Evolutionary conservation across 2,888 invertebrate genomes (phyloP), one percentile per base, ranked within the genome.

Genomic region (Andrena marginata): DNA sequence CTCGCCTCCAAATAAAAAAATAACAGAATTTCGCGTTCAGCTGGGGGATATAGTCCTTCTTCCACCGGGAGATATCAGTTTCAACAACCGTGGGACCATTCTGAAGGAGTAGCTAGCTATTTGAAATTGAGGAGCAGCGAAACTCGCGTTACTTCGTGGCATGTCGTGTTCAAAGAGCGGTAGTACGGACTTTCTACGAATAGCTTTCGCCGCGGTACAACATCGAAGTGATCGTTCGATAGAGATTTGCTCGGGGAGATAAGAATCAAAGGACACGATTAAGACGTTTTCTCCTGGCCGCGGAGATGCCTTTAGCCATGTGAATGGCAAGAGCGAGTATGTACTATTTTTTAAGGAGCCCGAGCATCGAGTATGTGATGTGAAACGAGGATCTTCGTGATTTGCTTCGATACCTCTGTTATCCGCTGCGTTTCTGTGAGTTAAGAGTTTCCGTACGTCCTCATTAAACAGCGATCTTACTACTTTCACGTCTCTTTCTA

Each of bases 21-120:
- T 65, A 13, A 23, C 64, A 65, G 23, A 23, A 59, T 69, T 56
- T n/a, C n/a, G 54, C 56, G 13, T 64, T 23, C 2, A 16, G 7
- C 29, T 13, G 33, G 49, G 73, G 82, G 82, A 80, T 74, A 51
- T 20, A 62, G 48, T 8, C 70, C 59, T 70, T 73, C 70, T 71
- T 48, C 33, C 54, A n/a, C 7, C 7, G 20, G 8, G 35, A 10
- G 67, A 77, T 76, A 76, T 71, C 69, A 33, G 42, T 63, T 63
- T 56, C 23, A 71, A 80, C 70, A 65, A 49, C 59, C 78, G 56
- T 23, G 49, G 23, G 54, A 63, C 68, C 59, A 56, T 82, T 68
- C 56, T 29, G 16, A 23, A 7, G 35, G 60, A 49, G 68, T 10
- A 42, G 3, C 42, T 16, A 42, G 1, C 42, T 42, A 59, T 20